Evolutionary conservation across 1,140 invertebrate species (phyloP), one percentile per base, ranked within the genome.

Genomic region (Papilio machaon): DNA sequence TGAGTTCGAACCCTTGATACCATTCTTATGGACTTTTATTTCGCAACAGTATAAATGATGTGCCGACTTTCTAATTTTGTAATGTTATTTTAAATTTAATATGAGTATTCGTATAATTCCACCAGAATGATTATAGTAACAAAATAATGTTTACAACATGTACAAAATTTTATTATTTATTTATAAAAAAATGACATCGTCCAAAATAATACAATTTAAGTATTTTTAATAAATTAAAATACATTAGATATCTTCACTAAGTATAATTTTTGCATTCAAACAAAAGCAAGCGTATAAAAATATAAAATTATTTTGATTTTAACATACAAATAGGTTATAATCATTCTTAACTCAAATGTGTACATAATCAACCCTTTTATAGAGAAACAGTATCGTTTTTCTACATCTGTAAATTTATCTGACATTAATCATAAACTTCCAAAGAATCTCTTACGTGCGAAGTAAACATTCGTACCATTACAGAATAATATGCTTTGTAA

Each of bases 401-500:
- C 7, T 60, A 60, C 47, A 15, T 30, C 23, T 30, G 23, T 47
- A 23, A 78, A 60, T 64, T 17, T 64, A n/a, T 5, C 23, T 13
- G 74, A 77, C 23, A 46, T 64, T 35, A 78, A 78, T 43, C 76
- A 19, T n/a, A 78, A 60, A 38, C 15, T 19, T 23, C 23, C 7
- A 13, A 46, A 64, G 9, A 60, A 43, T 38, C 35, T 54, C 35
- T 64, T 64, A 78, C 54, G 54, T 43, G 38, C 54, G 30, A 30
- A 60, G 23, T 78, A 78, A 6, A 78, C 9, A 78, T 58, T 9
- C 54, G 19, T 78, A 19, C 35, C 54, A 78, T 78, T 35, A 5
- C 54, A 60, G 35, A 64, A 78, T 60, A 78, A 8, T 78, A 30
- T 78, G 5, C 54, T 64, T 78, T 60, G 54, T 60, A 78, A n/a